Evolutionary conservation across 92 coral and sea anemone genomes (phyloP).

Genomic region (Anthopleura xanthogrammica): DNA sequence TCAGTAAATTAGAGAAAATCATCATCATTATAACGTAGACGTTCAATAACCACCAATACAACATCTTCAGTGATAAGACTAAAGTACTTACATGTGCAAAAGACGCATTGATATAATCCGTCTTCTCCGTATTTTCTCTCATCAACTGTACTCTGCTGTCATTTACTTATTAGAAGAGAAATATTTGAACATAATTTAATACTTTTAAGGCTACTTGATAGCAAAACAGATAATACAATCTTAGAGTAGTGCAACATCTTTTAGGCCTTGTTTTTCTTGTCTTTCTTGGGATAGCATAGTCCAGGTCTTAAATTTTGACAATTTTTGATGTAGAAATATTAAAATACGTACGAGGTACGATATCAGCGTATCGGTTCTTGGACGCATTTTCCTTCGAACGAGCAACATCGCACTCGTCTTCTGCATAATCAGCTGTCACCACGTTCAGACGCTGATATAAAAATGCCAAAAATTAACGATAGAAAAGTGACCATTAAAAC

Average conservation of each 20-base stretch:
- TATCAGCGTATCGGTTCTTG: conserved; percentile 36
- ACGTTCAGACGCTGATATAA: conserved; percentile 27
- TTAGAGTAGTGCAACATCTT: too few relatives aligned
- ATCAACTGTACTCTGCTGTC: conserved; percentile 37
- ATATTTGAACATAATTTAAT: background rate
- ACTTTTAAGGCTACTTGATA: too few relatives aligned
- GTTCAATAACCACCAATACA: too few relatives aligned
- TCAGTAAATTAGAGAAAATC: too few relatives aligned
- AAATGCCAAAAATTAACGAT: background rate
- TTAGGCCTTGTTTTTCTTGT: too few relatives aligned
- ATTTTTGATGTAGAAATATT: too few relatives aligned
- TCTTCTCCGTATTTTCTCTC: conserved; percentile 14
- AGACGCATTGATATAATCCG: conserved; percentile 58
- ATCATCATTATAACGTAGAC: too few relatives aligned
- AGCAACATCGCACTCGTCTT: conserved; percentile 28
- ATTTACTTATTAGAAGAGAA: conserved; percentile 35
- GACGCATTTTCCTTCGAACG: conserved; percentile 4
- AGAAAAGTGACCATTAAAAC: background rate
- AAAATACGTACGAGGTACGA: conserved; percentile 28
- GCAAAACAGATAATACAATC: too few relatives aligned
- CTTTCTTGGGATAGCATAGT: too few relatives aligned
- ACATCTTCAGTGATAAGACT: too few relatives aligned
- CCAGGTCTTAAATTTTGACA: too few relatives aligned
- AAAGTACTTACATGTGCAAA: conserved; percentile 49
- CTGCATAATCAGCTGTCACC: conserved; percentile 20